Evolutionary conservation across 2,888 invertebrate genomes (phyloP), one percentile per base, ranked within the genome.

Genomic region (Argyresthia goedartella): DNA sequence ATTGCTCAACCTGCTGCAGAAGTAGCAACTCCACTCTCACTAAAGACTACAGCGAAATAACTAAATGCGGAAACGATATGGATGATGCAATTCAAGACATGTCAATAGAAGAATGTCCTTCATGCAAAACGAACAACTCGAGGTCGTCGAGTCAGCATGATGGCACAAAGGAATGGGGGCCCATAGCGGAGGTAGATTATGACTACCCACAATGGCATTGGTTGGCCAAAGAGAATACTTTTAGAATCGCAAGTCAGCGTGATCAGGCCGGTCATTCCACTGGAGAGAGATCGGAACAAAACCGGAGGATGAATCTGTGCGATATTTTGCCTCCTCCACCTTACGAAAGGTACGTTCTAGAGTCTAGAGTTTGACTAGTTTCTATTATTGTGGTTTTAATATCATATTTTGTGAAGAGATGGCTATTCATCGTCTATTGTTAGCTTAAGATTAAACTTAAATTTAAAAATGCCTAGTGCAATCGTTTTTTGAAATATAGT

Each of bases 141-240:
- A 72, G 81, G 56, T 84, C 85, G 33, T 84, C 85, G 52, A 85
- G 84, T 64, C 77, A 85, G 59, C 82, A 86, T 50, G 84, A 76
- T 49, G 81, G 66, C 8, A 76, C 76, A 55, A 81, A 79, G 63
- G 84, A 85, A 55, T 86, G 86, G 86, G 76, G 80, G 25, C 61
- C 60, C 7, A 73, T 82, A 60, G 71, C 81, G 13, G 85, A 85
- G 59, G 82, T 81, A 14, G 85, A 86, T 56, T 86, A 86, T 52
- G 86, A 86, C 62, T 86, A 86, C 58, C 85, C 86, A 10, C 86
- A 85, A 56, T 86, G 86, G 86, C 82, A 86, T 63, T 86, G 85
- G 86, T 60, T 86, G 54, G 81, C 77, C 13, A 74, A 81, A 60
- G 81, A 84, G 54, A 25, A 25, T 59, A 84, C 75, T 62, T 86